Evolutionary conservation across 2,888 invertebrate species (phyloP), one percentile per base, ranked within the genome.

Genomic region (Caenorhabditis angaria): DNA sequence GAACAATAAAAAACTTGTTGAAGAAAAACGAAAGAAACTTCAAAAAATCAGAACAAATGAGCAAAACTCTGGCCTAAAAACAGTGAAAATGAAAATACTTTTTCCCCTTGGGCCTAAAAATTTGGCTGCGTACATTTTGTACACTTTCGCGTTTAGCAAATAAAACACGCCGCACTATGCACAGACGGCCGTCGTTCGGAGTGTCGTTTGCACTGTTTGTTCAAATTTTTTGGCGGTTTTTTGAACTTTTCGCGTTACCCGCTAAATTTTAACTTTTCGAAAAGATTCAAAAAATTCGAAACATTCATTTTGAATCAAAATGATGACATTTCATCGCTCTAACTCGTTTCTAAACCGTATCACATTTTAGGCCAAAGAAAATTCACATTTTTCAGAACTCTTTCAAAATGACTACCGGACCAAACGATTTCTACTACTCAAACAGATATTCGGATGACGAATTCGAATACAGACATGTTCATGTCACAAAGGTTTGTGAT

Each of bases 381-480:
- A n/a, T n/a, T n/a, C n/a, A n/a, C n/a, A n/a, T n/a, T n/a, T n/a
- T n/a, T n/a, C n/a, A n/a, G n/a, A n/a, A n/a, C n/a, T n/a, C n/a
- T n/a, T n/a, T n/a, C n/a, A n/a, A 41, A 48, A 82, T 79, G 79
- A 76, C 76, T 24, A 80, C 78, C 54, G 82, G 78, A 47, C 54
- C 81, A 6, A 82, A 78, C 68, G 86, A 86, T 47, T 87, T 85
- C 75, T 86, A 85, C 75, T 86, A 86, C 60, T 84, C 84, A 3
- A 78, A 77, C 64, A 83, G 83, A 62, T 86, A 86, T 71, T 82
- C 84, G 65, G 86, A 86, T 66, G 86, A 87, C 59, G 81, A 83
- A 50, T 86, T 72, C 70, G 86, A 86, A 69, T 86, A 85, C 66
- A 75, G 85, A 58, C 85, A 78, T 57, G 84, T 82, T 10, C 82